Evolutionary conservation across 2,113 vertebrate species (phyloP).

Genomic region (Triplophysa tibetana): DNA sequence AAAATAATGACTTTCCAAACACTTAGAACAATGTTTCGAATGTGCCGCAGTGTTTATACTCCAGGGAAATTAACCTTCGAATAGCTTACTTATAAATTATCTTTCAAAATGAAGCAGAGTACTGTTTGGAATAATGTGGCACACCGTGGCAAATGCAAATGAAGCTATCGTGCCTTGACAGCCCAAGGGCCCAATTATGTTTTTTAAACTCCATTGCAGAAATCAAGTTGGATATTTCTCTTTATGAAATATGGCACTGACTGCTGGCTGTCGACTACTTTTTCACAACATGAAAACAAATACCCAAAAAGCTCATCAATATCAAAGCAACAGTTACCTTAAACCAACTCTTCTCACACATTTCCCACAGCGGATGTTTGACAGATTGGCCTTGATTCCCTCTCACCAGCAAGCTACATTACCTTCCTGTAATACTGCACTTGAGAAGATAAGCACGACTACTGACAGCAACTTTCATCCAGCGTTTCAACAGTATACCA

Average conservation of each 20-base stretch:
- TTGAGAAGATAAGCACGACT: constrained; percentile 54
- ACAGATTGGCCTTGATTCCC: constrained; percentile 28
- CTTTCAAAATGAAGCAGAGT: no score
- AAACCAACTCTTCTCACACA: background rate
- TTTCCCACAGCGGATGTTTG: background rate
- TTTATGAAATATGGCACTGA: background rate
- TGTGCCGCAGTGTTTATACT: no score
- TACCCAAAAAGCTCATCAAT: background rate
- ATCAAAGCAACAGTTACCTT: background rate
- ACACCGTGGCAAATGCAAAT: background rate
- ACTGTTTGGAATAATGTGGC: background rate
- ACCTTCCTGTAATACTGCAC: constrained; percentile 33
- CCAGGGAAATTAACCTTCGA: no score
- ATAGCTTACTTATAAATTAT: no score
- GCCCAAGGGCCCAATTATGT: constrained; percentile 11
- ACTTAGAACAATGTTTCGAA: no score
- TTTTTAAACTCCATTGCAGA: background rate
- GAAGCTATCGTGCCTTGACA: background rate
- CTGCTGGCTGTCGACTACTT: background rate
- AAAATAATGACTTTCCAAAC: no score
- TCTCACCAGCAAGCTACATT: constrained; percentile 43
- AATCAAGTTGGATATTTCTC: background rate
- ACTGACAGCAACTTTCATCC: constrained; percentile 42
- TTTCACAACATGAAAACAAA: background rate
- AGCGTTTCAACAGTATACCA: constrained; percentile 18